These are phyloP conservation scores for Anarrhichthys ocellatus DNA, from an alignment of 2,113 vertebrate species.

Conservation along the genomic window DNA sequence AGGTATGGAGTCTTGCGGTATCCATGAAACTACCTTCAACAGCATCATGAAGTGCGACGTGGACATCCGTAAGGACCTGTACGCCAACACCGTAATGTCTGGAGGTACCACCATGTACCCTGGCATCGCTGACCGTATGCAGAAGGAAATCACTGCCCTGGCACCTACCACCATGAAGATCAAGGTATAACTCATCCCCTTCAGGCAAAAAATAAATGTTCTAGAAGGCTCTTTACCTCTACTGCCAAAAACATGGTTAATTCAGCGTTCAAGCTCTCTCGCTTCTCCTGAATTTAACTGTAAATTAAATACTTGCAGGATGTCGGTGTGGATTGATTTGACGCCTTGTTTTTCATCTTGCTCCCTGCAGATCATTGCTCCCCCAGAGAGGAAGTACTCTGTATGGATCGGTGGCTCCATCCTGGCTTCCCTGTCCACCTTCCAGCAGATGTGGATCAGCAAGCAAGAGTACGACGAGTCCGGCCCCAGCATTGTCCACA, in stretches of 20 bases:
- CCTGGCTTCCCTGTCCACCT: slow-evolving; percentile 98
- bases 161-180: slow-evolving; percentile 85
- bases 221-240: slow-evolving; percentile 20
- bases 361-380: slow-evolving; percentile 94
- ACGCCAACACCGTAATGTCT: slow-evolving; percentile 83
- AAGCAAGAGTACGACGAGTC: slow-evolving; percentile 99
- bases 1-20: slow-evolving; percentile 84
- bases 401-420: slow-evolving; percentile 99
- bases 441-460: slow-evolving; percentile 99
- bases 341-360: slow-evolving; percentile 33
- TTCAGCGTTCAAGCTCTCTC: background rate
- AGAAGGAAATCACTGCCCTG: slow-evolving; percentile 85
- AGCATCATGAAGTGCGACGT: slow-evolving; percentile 85
- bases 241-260: slow-evolving; percentile 14
- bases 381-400: slow-evolving; percentile 97
- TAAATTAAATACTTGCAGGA: background rate
- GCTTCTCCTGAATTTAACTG: background rate
- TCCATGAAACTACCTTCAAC: slow-evolving; percentile 84
- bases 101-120: slow-evolving; percentile 82
- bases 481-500: slow-evolving; percentile 98
- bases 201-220: background rate
- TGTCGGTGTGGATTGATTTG: background rate
- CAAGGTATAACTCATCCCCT: slow-evolving; percentile 72
- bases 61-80: slow-evolving; percentile 85
- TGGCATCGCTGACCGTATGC: slow-evolving; percentile 83